Evolutionary conservation across 2,888 invertebrate species (phyloP).

Genomic region (Dysmachus trigonus): DNA sequence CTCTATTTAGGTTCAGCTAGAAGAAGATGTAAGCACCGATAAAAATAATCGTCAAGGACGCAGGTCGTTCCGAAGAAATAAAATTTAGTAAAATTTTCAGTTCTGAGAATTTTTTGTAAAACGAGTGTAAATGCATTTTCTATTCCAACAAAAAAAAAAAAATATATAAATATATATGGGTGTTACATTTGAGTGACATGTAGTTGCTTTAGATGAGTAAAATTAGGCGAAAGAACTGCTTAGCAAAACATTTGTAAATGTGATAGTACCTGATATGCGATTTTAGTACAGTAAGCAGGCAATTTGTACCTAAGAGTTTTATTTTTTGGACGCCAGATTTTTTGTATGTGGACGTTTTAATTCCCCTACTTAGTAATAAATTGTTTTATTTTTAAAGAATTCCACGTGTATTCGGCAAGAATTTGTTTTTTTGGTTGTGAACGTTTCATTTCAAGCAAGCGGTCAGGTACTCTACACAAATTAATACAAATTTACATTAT

Average conservation of each 20-base stretch:
- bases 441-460: neutral
- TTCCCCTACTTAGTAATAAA: neutral
- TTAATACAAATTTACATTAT: no score
- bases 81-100: neutral
- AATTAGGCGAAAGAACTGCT: neutral
- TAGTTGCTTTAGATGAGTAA: neutral
- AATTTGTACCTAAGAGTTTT: neutral
- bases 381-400: neutral
- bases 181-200: neutral
- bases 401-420: neutral
- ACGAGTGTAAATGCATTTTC: neutral
- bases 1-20: slow-evolving; percentile 43
- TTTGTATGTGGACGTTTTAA: neutral
- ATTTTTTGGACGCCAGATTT: neutral
- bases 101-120: neutral
- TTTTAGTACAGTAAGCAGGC: neutral
- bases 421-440: neutral
- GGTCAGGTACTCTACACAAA: slow-evolving; percentile 23
- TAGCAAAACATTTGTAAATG: neutral
- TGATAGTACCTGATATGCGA: slow-evolving; percentile 26
- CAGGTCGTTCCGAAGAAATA: slow-evolving; percentile 43
- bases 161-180: neutral
- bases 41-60: slow-evolving; percentile 32
- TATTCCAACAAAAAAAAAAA: neutral
- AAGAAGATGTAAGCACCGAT: slow-evolving; percentile 37